Percentiles rank a stretch among this genome's conserved stretches.
Evolutionary conservation across 2,888 invertebrate genomes (phyloP).

Genomic region (Brachypterus glaber): DNA sequence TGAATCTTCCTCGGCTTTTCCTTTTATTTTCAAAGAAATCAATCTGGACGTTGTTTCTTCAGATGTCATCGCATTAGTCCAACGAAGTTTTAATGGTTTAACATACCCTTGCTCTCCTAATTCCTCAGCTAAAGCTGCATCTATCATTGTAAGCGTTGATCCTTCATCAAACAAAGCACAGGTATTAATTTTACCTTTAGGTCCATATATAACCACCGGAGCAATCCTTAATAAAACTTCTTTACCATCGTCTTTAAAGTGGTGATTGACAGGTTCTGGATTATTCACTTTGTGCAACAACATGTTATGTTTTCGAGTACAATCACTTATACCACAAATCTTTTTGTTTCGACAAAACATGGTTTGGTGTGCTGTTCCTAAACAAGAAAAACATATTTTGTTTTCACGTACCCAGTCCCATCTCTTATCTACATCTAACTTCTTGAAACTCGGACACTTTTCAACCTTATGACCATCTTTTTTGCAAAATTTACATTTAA

Average conservation of each 20-base stretch:
- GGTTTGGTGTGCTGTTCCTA: slow-evolving; percentile 3
- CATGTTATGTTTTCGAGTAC: neutral
- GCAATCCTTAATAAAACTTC: slow-evolving; percentile 4
- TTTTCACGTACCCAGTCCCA: slow-evolving; percentile 1
- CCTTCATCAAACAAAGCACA: slow-evolving; percentile 9
- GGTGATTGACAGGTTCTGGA: neutral
- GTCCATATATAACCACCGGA: slow-evolving; percentile 4
- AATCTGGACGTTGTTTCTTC: neutral
- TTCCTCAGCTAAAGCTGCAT: neutral
- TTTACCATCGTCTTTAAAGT: too few relatives aligned
- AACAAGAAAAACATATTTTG: slow-evolving; percentile 1
- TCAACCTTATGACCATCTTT: slow-evolving; percentile 3
- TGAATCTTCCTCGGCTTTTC: too few relatives aligned
- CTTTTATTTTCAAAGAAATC: too few relatives aligned
- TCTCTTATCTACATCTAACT: neutral
- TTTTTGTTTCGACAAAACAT: slow-evolving; percentile 1
- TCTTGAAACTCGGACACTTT: slow-evolving; percentile 5
- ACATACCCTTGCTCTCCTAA: neutral
- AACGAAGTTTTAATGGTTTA: neutral
- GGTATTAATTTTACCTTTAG: neutral
- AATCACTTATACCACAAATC: slow-evolving; percentile 2
- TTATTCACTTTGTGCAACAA: neutral
- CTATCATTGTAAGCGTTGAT: slow-evolving; percentile 4
- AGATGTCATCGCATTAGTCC: slow-evolving; percentile 5
- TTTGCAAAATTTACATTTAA: slow-evolving; percentile 5